Conservation (phyloP, 2,888 invertebrate genomes). For the Camponotus fellah region DNA sequence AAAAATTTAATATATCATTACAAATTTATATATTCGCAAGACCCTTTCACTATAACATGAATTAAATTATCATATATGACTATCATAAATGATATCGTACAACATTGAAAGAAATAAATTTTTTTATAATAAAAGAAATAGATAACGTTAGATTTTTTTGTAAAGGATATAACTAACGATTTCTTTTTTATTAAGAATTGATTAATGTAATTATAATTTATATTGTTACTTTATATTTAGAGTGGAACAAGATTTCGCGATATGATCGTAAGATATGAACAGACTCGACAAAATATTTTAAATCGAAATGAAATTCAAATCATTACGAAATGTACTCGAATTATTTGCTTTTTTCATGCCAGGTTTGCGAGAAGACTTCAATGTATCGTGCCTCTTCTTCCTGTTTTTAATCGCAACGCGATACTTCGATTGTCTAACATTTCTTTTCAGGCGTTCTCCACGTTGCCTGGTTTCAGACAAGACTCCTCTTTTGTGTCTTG, state of each 20-base stretch:
- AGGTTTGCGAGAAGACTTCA: not conserved
- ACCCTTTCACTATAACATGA: not conserved
- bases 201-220: not conserved
- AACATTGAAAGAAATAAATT: not conserved
- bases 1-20: no score
- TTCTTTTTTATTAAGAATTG: not conserved
- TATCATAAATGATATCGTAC: not conserved
- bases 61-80: not conserved
- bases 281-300: not conserved
- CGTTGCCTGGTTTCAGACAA: not conserved
- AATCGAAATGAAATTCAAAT: not conserved
- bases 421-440: not conserved
- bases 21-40: not conserved
- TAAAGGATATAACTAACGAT: not conserved
- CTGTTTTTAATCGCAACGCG: not conserved
- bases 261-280: not conserved
- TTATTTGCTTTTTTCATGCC: not conserved
- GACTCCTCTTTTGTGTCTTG: conserved; percentile 4
- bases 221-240: not conserved
- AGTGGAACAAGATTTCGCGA: not conserved
- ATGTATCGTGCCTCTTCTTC: not conserved
- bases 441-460: conserved; percentile 20
- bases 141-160: not conserved
- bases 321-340: conserved; percentile 1
- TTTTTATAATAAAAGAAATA: not conserved